These are phyloP conservation scores for Zosterops hypoxanthus DNA, from an alignment of 2,113 vertebrate genomes.

Conservation along the genomic window DNA sequence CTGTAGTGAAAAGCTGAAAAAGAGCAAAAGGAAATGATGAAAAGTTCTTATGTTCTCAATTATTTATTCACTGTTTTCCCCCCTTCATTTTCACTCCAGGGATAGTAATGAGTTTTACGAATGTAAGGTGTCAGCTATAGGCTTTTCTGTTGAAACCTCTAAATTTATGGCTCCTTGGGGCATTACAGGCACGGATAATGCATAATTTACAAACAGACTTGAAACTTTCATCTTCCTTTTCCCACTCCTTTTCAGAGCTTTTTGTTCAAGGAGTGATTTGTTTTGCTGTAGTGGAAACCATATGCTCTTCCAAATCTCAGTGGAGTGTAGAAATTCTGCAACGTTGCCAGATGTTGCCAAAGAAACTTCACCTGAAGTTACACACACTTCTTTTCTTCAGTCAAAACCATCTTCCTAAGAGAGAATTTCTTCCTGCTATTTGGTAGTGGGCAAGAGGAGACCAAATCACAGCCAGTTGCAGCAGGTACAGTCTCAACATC, in stretches of 20 bases:
- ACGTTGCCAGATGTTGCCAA: background rate
- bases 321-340: background rate
- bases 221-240: conserved; percentile 70
- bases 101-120: conserved; percentile 73
- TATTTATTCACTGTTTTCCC: conserved; percentile 67
- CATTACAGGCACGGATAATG: conserved; percentile 58
- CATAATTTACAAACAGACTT: conserved; percentile 73
- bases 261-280: conserved; percentile 67
- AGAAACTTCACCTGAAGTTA: conserved; percentile 15
- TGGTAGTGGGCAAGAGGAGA: background rate
- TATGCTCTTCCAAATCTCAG: conserved; percentile 41
- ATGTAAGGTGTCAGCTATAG: conserved; percentile 72
- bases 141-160: conserved; percentile 66
- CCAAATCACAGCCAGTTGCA: background rate
- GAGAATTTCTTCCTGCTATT: background rate
- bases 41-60: conserved; percentile 68
- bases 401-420: background rate
- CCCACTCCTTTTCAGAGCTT: conserved; percentile 59
- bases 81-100: conserved; percentile 58
- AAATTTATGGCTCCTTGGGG: conserved; percentile 72
- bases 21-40: conserved; percentile 58
- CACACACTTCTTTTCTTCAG: background rate
- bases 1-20: conserved; percentile 44
- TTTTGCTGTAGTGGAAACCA: conserved; percentile 62
- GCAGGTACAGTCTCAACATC: background rate